Conservation (phyloP, 2,888 invertebrate species). For the Andrena marginata region DNA sequence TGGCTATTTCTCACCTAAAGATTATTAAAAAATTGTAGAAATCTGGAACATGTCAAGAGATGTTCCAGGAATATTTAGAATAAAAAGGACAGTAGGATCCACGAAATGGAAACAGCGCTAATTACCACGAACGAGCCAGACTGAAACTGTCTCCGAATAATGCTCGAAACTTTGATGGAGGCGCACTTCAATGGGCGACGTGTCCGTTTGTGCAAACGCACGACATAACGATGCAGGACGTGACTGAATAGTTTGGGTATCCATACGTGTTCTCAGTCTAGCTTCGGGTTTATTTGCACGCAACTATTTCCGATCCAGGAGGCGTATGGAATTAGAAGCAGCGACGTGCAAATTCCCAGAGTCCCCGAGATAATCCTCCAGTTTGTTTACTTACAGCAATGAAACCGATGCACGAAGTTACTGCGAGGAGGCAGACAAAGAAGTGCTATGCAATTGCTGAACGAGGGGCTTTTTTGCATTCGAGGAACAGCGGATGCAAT, state of each 20-base stretch:
- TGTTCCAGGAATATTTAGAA: too few relatives aligned
- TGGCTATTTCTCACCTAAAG: too few relatives aligned
- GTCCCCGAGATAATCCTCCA: slow-evolving; percentile 70
- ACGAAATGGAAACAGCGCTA: not conserved
- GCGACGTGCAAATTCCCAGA: slow-evolving; percentile 67
- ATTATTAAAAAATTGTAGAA: not conserved
- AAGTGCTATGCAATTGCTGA: slow-evolving; percentile 11
- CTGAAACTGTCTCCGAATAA: slow-evolving; percentile 9
- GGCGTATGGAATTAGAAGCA: slow-evolving; percentile 69
- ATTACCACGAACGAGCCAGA: slow-evolving; percentile 3
- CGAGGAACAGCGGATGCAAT: slow-evolving; percentile 21
- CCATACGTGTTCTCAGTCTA: slow-evolving; percentile 40
- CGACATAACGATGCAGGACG: slow-evolving; percentile 38
- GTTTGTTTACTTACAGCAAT: slow-evolving; percentile 68
- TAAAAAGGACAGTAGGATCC: not conserved
- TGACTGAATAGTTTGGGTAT: slow-evolving; percentile 23
- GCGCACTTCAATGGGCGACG: slow-evolving; percentile 11
- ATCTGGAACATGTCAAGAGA: not conserved
- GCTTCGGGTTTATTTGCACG: slow-evolving; percentile 64
- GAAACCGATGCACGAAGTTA: slow-evolving; percentile 26
- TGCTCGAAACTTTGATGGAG: slow-evolving; percentile 25
- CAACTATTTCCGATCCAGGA: slow-evolving; percentile 60
- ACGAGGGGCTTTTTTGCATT: slow-evolving; percentile 43
- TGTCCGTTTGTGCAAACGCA: slow-evolving; percentile 37
- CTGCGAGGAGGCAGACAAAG: slow-evolving; percentile 18